A percentile compares a stretch with the other conserved stretches of the same genome.
Evolutionary conservation across 2,888 invertebrate species (phyloP).

Genomic region (Myathropa florea): DNA sequence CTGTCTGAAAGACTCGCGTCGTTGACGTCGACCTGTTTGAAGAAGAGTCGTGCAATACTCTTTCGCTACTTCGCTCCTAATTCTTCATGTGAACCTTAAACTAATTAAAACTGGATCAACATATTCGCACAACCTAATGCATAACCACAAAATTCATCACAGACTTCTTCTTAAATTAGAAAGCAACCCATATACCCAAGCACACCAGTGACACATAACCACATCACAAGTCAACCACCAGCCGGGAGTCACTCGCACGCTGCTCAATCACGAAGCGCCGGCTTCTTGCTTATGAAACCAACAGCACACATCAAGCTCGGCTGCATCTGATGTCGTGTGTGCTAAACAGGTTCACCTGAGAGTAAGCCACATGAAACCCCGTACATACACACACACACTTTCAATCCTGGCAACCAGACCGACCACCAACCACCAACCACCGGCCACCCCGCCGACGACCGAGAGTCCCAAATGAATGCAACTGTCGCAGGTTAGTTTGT

Average conservation of each 20-base stretch:
- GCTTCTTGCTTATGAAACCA: not conserved
- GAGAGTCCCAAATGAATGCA: slow-evolving; percentile 7
- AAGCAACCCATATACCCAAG: not conserved
- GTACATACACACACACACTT: too few relatives aligned
- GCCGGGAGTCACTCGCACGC: not conserved
- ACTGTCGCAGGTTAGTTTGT: slow-evolving; percentile 30
- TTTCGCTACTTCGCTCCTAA: too few relatives aligned
- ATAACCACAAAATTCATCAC: not conserved
- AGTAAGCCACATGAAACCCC: slow-evolving; percentile 31
- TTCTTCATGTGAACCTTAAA: not conserved
- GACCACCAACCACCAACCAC: not conserved
- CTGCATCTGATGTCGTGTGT: slow-evolving; percentile 1
- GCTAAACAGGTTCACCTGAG: slow-evolving; percentile 18
- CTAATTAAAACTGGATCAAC: not conserved
- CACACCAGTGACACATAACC: not conserved
- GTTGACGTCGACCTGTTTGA: too few relatives aligned
- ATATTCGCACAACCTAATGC: not conserved
- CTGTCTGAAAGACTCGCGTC: too few relatives aligned
- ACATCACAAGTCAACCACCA: not conserved
- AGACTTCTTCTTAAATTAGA: not conserved
- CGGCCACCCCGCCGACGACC: not conserved
- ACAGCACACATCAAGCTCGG: slow-evolving; percentile 2
- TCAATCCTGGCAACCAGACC: not conserved
- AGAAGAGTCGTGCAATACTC: too few relatives aligned
- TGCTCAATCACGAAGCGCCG: not conserved